Evolutionary conservation across 30 jellyfish, hydroid and myxozoan genomes (phyloP), one percentile per base, ranked within the genome.

Genomic region (Mastigias papua): DNA sequence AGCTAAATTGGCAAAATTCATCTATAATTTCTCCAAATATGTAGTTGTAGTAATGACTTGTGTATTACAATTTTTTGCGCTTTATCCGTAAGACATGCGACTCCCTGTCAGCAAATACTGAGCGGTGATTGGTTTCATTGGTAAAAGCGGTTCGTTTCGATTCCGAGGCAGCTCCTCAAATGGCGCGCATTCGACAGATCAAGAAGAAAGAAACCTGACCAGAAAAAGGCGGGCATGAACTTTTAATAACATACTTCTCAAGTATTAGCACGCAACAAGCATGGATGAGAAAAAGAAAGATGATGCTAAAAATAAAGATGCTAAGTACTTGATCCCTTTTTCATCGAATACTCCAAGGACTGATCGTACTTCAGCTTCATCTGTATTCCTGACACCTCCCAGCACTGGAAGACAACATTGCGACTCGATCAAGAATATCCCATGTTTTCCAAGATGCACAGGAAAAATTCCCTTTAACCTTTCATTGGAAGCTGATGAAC

Each of bases 91-190:
- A 28, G 57, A 28, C 64, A 69, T 83, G 75, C 70, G 80, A 81
- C 83, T 76, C 93, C 93, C 93, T 83, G 93, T 83, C n/a, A 26
- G 28, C 17, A 25, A 69, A 46, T 71, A 32, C 28, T 35, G 28
- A 31, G 21, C 33, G 16, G 0, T 83, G 93, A 83, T 83, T 83
- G 93, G 93, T 58, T 58, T 1, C n/a, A 7, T 31, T 37, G 70
- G 62, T 48, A 20, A 70, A 83, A 50, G 93, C 93, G 93, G 93
- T 83, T 83, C 23, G 81, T 70, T 83, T 83, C 30, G 93, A 83
- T 83, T 83, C 72, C 93, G 93, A 83, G 93, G 93, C 93, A 50
- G 67, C 27, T 51, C 23, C 5, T 22, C 70, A 70, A 83, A 69
- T 31, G 81, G 93, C 93, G 93, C 93, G 80, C 71, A 63, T 65